These are phyloP conservation scores for Bombylius discolor DNA, from an alignment of 2,888 invertebrate species.

Conservation along the genomic window DNA sequence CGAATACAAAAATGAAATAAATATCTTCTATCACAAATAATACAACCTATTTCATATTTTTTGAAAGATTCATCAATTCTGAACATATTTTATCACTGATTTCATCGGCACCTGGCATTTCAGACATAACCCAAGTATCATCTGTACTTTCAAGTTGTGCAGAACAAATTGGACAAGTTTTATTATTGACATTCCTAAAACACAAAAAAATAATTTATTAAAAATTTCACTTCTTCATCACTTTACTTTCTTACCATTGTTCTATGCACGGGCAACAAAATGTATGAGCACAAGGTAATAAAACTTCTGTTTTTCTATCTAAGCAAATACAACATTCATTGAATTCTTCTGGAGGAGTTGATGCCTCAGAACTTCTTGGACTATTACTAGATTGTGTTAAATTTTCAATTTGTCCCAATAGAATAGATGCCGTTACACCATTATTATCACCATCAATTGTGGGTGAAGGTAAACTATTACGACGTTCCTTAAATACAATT, in stretches of 20 bases:
- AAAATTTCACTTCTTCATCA: not conserved
- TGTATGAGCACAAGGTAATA: constrained; percentile 55
- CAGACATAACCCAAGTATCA: constrained; percentile 52
- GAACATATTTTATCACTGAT: constrained; percentile 41
- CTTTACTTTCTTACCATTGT: constrained; percentile 43
- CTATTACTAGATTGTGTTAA: constrained; percentile 10
- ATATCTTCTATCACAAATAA: not conserved
- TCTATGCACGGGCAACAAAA: constrained; percentile 59
- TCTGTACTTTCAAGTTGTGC: constrained; percentile 47
- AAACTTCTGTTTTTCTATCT: constrained; percentile 53
- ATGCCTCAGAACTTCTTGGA: not conserved
- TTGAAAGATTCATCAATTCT: constrained; percentile 25
- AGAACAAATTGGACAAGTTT: constrained; percentile 57
- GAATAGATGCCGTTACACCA: constrained; percentile 29
- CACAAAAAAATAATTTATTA: not conserved
- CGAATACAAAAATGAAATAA: not conserved
- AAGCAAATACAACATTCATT: constrained; percentile 60
- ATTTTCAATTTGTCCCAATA: constrained; percentile 31
- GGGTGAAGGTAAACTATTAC: not conserved
- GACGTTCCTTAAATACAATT: constrained; percentile 4
- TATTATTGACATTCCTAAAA: constrained; percentile 50
- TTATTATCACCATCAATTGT: not conserved
- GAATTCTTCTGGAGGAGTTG: constrained; percentile 12
- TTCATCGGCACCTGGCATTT: constrained; percentile 46
- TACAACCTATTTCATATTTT: constrained; percentile 10